Percentiles rank a stretch among this genome's conserved stretches.
These are phyloP conservation scores for Ochlodes sylvanus DNA, from an alignment of 2,888 invertebrate species.

Conservation along the genomic window DNA sequence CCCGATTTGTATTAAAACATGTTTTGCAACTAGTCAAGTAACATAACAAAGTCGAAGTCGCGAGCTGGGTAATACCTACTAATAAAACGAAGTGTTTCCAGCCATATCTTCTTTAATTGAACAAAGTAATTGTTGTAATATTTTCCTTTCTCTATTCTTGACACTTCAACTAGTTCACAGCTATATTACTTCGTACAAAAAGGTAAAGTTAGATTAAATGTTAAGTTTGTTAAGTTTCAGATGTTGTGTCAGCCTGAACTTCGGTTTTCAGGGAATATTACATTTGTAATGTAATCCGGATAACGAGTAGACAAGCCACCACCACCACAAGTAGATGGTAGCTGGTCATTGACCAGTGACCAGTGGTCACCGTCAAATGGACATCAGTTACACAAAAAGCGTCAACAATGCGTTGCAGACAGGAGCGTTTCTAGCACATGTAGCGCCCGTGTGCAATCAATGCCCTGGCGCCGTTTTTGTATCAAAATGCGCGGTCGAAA, in stretches of 20 bases:
- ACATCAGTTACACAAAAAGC: too few relatives aligned
- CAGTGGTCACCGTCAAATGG: too few relatives aligned
- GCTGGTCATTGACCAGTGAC: too few relatives aligned
- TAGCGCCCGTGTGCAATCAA: too few relatives aligned
- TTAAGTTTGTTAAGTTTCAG: background rate
- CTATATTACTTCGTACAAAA: background rate
- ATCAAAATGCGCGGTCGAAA: too few relatives aligned
- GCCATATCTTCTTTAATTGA: constrained; percentile 6
- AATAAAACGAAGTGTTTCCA: constrained; percentile 6
- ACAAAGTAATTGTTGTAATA: constrained; percentile 9
- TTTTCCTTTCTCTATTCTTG: constrained; percentile 3
- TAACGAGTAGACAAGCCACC: too few relatives aligned
- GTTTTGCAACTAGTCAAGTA: background rate
- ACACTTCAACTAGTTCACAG: constrained; percentile 5
- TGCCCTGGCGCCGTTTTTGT: too few relatives aligned
- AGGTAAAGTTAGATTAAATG: background rate
- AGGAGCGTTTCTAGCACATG: too few relatives aligned
- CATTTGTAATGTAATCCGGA: too few relatives aligned
- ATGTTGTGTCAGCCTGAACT: background rate
- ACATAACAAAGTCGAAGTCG: background rate
- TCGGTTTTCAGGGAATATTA: background rate
- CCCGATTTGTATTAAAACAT: background rate
- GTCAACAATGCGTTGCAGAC: too few relatives aligned
- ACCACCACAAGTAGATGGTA: too few relatives aligned
- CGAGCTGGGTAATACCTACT: constrained; percentile 1